Base-by-base conservation (phyloP, 2,888 invertebrate genomes). In the Urechis unicinctus region DNA sequence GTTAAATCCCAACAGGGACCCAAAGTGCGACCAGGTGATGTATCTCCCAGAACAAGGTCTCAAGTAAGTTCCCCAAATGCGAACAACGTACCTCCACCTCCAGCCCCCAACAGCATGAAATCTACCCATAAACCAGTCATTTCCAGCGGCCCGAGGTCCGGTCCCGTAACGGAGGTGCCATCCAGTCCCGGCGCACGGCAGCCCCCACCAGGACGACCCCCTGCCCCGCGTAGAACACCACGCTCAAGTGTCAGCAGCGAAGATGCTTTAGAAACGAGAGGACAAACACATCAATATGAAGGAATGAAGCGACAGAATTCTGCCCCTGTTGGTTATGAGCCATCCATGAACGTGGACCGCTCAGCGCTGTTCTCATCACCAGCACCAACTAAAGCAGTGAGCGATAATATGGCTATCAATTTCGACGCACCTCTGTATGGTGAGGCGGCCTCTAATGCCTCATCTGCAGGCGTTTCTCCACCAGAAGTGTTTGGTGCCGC, bases 141-240 rank as follows among this genome's bases (percentile, higher is more conserved):
- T n/a, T n/a, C n/a, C n/a, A n/a, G n/a, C n/a, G n/a, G n/a, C n/a
- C 45, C 6, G 45, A 45, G 22, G 22, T 21, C 47, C 30, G 21
- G 45, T 43, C 17, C 52, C 25, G 21, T 30, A 52, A 21, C 45
- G 30, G 1, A 43, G 30, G 22, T 6, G 17, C 6, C 44, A 47
- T 5, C 45, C 46, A 22, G 36, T 44, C 21, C 53, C 36, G n/a
- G 47, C 30, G 17, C 53, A 31, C n/a, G 41, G 45, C 21, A 26
- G 41, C 3, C 25, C 31, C 26, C 25, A 6, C 22, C 48, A 41
- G 26, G 30, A 30, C 5, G 44, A 46, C 13, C 47, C 25, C 21
- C 53, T 47, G 25, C 46, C 31, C 17, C 46, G 31, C 4, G 43
- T 43, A 17, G n/a, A n/a, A n/a, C n/a, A n/a, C n/a, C 44, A 46